Percentiles rank a stretch among this genome's conserved stretches.
Evolutionary conservation across 2,113 vertebrate species (phyloP).

Genomic region (Trematomus loennbergii): DNA sequence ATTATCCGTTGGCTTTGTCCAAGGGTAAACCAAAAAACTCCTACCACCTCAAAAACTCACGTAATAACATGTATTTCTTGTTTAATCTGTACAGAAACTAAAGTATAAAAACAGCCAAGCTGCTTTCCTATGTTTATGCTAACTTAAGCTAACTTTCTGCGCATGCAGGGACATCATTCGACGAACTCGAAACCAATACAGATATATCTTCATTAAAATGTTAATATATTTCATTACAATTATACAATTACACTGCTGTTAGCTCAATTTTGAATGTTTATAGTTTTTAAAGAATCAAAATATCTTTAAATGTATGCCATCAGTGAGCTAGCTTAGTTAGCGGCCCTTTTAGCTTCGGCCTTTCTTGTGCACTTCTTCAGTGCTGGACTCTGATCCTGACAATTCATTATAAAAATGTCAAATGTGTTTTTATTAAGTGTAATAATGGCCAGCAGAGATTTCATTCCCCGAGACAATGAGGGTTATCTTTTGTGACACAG

Average conservation of each 20-base stretch:
- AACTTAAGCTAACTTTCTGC: not conserved
- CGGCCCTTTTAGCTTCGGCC: not conserved
- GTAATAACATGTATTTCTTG: not conserved
- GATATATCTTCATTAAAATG: not conserved
- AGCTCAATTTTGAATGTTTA: not conserved
- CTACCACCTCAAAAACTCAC: not conserved
- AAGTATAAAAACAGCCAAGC: not conserved
- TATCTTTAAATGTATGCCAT: not conserved
- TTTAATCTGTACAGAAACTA: not conserved
- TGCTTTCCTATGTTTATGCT: not conserved
- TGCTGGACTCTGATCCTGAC: conserved; percentile 13
- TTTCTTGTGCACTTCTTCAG: not conserved
- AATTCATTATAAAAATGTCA: conserved; percentile 13
- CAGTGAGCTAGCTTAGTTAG: not conserved
- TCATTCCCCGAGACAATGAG: conserved; percentile 4
- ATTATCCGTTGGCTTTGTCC: not conserved
- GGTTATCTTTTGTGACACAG: conserved; percentile 18
- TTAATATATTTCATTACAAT: not conserved
- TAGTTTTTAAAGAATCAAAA: not conserved
- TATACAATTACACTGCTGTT: not conserved
- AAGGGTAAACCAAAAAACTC: not conserved
- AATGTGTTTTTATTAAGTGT: conserved; percentile 1
- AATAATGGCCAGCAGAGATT: not conserved
- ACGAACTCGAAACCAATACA: not conserved
- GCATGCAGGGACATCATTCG: no score